Evolutionary conservation across 2,888 invertebrate genomes (phyloP).

Genomic region (Antitype chi): DNA sequence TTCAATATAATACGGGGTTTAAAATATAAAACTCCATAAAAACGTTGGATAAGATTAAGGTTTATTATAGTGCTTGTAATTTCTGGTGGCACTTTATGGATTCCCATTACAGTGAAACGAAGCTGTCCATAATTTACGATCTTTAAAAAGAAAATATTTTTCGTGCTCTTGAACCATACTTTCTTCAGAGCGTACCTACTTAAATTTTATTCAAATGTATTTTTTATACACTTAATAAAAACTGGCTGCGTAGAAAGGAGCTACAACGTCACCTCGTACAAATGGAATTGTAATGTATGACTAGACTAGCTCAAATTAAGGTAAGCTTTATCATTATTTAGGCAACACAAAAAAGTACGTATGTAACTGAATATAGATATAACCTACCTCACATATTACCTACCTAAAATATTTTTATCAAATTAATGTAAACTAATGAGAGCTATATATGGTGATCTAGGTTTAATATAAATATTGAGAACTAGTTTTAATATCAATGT

Average conservation of each 20-base stretch:
- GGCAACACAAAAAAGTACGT: not conserved
- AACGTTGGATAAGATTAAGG: conserved; percentile 43
- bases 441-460: too few relatives aligned
- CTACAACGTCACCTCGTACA: not conserved
- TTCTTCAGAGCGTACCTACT: conserved; percentile 17
- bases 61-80: conserved; percentile 65
- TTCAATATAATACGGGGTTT: conserved; percentile 13
- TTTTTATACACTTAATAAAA: conserved; percentile 43
- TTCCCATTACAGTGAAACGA: conserved; percentile 68
- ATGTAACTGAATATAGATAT: not conserved
- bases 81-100: conserved; percentile 62
- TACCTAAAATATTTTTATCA: too few relatives aligned
- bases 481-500: not conserved
- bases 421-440: too few relatives aligned
- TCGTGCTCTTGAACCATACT: conserved; percentile 46
- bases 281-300: conserved; percentile 11
- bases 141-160: conserved; percentile 71
- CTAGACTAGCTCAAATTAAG: not conserved
- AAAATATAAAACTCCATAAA: conserved; percentile 35
- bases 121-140: conserved; percentile 71
- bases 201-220: conserved; percentile 54
- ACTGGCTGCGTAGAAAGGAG: conserved; percentile 15
- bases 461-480: too few relatives aligned
- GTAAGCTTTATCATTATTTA: not conserved
- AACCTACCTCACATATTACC: too few relatives aligned